Base-by-base conservation (phyloP, 2,797 vertebrate genomes). In the Thripadectes ignobilis region DNA sequence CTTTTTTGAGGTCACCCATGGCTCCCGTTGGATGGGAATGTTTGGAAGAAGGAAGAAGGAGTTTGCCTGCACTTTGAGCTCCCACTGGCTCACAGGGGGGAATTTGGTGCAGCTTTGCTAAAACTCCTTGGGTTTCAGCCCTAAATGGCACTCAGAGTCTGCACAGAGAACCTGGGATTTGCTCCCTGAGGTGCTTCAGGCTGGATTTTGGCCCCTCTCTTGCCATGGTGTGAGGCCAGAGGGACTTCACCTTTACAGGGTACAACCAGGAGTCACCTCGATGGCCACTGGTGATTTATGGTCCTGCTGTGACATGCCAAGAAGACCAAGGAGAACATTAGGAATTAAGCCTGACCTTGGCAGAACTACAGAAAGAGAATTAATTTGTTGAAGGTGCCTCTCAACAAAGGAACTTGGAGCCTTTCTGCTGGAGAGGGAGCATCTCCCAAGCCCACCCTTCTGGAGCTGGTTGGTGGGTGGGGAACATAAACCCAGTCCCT, bases 1-100 rank as follows among this genome's bases (percentile, higher is more conserved):
- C 54, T 29, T 20, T 43, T 0, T 4, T 6, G 32, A 16, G 21
- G 13, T 14, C 36, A 41, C 34, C 1, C 1, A 12, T 1, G 13
- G 49, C 41, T 67, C 36, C 14, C 14, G n/a, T 14, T 36, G 75
- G 16, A 3, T 30, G 66, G 54, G 54, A 61, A 52, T 2, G 4
- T 36, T 5, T 34, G 38, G 27, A 23, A 63, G 88, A 34, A 45
- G 39, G 36, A 22, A 52, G 18, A 0, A 43, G 41, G 20, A 38
- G 21, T 26, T 52, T 57, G 20, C 22, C 41, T 4, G 0, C 14
- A 26, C 26, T 68, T 24, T 27, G 59, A 66, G 43, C 67, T 54
- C 78, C 58, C 0, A 0, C 48, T 63, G 77, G 5, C 16, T 74
- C 12, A 5, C 1, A 8, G 9, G 41, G 59, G 5, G 36, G 52